Evolutionary conservation across 1,140 invertebrate species (phyloP), one percentile per base, ranked within the genome.

Genomic region (Zaprionus inermis): DNA sequence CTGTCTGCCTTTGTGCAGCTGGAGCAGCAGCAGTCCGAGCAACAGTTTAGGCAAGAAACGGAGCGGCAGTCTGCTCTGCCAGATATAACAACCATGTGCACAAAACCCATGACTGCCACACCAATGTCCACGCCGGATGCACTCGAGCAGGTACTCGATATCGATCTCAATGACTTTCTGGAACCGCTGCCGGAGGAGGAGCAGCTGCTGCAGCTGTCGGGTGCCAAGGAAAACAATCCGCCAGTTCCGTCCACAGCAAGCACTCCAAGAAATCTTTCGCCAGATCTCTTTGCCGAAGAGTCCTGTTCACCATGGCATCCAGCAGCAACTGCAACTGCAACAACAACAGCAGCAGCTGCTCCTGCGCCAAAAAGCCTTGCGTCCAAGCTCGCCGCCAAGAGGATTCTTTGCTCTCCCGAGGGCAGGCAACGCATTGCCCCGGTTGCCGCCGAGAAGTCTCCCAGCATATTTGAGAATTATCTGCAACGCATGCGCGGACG

Each of bases 401-500:
- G 28, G 0, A 18, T 34, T 10, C n/a, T 54, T 5, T 41, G 54
- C 2, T 67, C 89, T 16, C 71, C 69, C 3, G 54, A 76, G 18
- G 58, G 69, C 10, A 34, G 69, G 9, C 56, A 68, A 9, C 30
- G 36, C 14, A 65, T 32, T 0, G 52, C 24, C n/a, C 28, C 72
- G 0, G 12, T 16, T 20, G 24, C 1, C 7, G 58, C 52, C 20
- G 79, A 89, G 12, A 86, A 76, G 16, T 91, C 90, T 0, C 90
- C 90, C 2, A 91, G 81, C 58, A 76, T 91, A n/a, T 91, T 86
- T 22, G 84, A 91, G 60, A 72, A 79, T 24, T 91, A 90, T 41
- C 58, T 91, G 4, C 72, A 86, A 7, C 68, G 78, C 30, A 77
- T 74, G 56, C 69, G 81, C 11, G 90, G 85, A n/a, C 77, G 69